These are phyloP conservation scores for Cryptus armator DNA, from an alignment of 2,888 invertebrate genomes.

Conservation along the genomic window DNA sequence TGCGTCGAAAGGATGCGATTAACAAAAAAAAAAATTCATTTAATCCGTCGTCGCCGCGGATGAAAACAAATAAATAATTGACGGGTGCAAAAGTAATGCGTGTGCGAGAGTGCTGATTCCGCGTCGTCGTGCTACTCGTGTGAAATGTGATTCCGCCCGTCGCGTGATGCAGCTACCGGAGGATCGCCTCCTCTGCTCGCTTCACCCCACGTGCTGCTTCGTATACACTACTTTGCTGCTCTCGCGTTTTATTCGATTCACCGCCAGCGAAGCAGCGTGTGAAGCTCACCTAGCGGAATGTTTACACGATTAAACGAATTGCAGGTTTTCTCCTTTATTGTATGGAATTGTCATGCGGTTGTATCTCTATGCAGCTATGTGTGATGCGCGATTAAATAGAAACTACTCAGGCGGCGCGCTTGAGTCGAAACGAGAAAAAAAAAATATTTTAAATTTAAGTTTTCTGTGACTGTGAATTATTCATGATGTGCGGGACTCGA, in stretches of 20 bases:
- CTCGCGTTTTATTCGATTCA: conserved; percentile 64
- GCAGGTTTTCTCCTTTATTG: conserved; percentile 8
- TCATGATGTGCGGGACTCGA: background rate
- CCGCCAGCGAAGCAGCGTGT: conserved; percentile 61
- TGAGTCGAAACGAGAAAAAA: background rate
- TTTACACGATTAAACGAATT: conserved; percentile 70
- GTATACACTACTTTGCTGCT: conserved; percentile 26
- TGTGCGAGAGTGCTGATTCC: conserved; percentile 40
- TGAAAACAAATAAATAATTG: conserved; percentile 49
- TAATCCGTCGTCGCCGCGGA: conserved; percentile 5
- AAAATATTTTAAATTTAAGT: too few species aligned
- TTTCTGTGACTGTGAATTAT: background rate
- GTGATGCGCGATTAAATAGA: background rate
- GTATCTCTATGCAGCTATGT: background rate
- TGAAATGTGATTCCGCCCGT: conserved; percentile 73
- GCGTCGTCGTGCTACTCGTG: conserved; percentile 42
- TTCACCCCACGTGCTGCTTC: conserved; percentile 17
- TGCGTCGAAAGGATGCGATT: background rate
- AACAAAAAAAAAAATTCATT: conserved; percentile 13
- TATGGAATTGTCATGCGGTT: background rate
- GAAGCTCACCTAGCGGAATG: conserved; percentile 68
- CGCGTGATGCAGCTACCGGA: conserved; percentile 65
- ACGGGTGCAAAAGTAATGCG: conserved; percentile 38
- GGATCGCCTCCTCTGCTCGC: conserved; percentile 31
- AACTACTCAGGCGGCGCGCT: too few species aligned